Conservation (phyloP, 2,797 vertebrate genomes). For the Orientallactaga sibirica region DNA sequence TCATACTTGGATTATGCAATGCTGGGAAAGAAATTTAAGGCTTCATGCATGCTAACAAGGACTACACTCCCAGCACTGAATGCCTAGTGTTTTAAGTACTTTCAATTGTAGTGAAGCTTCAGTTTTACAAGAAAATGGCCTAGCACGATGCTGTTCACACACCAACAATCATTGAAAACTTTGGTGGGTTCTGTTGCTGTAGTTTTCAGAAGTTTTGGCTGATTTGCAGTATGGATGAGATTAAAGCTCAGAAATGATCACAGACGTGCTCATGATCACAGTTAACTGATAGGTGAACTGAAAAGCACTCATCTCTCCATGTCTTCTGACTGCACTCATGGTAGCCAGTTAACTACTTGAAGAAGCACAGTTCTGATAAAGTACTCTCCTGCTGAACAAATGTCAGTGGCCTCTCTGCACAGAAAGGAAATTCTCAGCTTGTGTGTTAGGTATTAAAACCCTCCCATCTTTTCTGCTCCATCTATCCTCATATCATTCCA, state of each 20-base stretch:
- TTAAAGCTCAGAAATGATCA: background rate
- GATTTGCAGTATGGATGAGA: background rate
- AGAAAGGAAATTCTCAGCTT: background rate
- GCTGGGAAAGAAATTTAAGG: background rate
- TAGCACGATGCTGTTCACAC: background rate
- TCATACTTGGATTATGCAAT: background rate
- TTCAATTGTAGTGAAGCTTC: background rate
- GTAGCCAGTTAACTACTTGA: background rate
- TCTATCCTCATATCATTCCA: background rate
- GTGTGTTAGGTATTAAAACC: background rate
- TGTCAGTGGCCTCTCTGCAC: background rate
- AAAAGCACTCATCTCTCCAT: background rate
- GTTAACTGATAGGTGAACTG: background rate
- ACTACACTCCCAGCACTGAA: background rate
- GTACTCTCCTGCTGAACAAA: background rate
- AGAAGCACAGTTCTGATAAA: background rate
- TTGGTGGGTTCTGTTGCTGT: background rate
- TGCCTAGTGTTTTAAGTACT: background rate
- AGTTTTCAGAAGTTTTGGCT: background rate
- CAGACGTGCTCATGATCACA: background rate
- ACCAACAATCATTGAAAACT: background rate
- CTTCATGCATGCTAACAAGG: background rate
- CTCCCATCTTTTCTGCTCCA: background rate
- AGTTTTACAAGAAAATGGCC: background rate
- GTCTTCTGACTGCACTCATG: constrained; percentile 1